phyloP scores from a whole-genome alignment of 2,888 invertebrate genomes.

The Apeira syringaria region DNA sequence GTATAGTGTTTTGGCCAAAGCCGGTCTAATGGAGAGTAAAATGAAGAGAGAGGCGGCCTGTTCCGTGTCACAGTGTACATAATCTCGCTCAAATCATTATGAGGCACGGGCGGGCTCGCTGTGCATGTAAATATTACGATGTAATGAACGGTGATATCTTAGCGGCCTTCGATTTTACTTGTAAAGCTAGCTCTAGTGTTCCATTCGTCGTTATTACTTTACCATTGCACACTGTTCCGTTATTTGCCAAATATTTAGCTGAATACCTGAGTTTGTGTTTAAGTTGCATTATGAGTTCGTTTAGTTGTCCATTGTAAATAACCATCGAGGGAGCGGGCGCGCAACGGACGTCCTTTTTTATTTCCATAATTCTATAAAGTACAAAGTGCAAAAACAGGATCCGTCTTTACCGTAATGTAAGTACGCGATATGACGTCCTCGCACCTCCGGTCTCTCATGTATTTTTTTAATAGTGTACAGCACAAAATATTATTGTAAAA shows the following conservation, averaged over 20 bases:
- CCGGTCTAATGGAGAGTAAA: not conserved
- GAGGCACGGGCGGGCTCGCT: constrained; percentile 44
- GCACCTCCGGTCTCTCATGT: constrained; percentile 42
- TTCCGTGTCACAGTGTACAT: constrained; percentile 53
- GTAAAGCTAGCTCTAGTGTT: constrained; percentile 79
- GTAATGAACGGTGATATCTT: constrained; percentile 82
- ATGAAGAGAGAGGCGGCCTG: not conserved
- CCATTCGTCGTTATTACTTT: constrained; percentile 51
- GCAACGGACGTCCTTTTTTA: constrained; percentile 45
- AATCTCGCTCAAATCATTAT: constrained; percentile 49
- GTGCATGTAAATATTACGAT: constrained; percentile 69
- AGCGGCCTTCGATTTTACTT: constrained; percentile 83
- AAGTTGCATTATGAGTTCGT: constrained; percentile 56
- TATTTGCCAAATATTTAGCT: constrained; percentile 78
- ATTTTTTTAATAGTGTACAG: constrained; percentile 71
- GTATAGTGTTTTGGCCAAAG: not conserved
- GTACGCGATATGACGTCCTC: constrained; percentile 40
- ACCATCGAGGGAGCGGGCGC: constrained; percentile 44
- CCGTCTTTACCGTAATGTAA: constrained; percentile 44
- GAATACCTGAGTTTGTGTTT: constrained; percentile 50
- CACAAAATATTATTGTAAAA: constrained; percentile 78
- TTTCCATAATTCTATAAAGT: constrained; percentile 50
- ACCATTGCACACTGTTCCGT: constrained; percentile 55
- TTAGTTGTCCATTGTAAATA: constrained; percentile 73
- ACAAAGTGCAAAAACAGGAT: constrained; percentile 52